Evolutionary conservation across 2,113 vertebrate genomes (phyloP).

Genomic region (Sardina pilchardus): DNA sequence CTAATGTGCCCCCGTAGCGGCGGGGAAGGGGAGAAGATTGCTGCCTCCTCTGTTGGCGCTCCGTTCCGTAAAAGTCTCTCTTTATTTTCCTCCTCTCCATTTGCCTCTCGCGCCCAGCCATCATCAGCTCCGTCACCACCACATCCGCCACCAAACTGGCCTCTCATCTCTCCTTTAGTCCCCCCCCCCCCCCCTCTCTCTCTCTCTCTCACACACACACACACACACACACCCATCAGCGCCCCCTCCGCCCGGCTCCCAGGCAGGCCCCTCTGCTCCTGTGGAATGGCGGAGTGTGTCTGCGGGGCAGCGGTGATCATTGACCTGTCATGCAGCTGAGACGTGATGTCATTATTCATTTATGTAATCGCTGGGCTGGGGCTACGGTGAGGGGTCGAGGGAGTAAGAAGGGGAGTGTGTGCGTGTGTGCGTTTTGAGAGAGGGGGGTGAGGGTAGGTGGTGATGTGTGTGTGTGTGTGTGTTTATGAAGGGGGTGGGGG

Average conservation of each 20-base stretch:
- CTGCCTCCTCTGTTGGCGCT: not conserved
- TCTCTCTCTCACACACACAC: not conserved
- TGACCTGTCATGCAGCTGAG: slow-evolving; percentile 39
- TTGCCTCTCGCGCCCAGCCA: not conserved
- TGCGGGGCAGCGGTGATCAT: slow-evolving; percentile 37
- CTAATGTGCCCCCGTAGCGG: slow-evolving; percentile 60
- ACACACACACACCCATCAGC: not conserved
- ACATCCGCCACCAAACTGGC: not conserved
- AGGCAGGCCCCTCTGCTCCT: not conserved
- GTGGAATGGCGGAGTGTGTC: slow-evolving; percentile 19
- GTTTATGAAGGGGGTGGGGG: not conserved
- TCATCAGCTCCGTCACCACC: not conserved
- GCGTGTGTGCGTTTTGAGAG: not conserved
- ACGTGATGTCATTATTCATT: slow-evolving; percentile 48
- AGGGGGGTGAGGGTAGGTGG: not conserved
- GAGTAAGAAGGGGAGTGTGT: not conserved
- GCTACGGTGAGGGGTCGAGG: slow-evolving; percentile 3
- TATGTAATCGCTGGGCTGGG: slow-evolving; percentile 40
- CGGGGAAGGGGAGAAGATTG: slow-evolving; percentile 54
- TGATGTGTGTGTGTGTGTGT: not conserved
- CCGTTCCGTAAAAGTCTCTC: not conserved
- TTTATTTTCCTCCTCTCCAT: not conserved
- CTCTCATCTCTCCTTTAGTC: not conserved
- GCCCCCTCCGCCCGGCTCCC: not conserved
- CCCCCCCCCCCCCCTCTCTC: not conserved